phyloP scores from a whole-genome alignment of 2,113 vertebrate species.

The Pseudorectes ferrugineus region DNA sequence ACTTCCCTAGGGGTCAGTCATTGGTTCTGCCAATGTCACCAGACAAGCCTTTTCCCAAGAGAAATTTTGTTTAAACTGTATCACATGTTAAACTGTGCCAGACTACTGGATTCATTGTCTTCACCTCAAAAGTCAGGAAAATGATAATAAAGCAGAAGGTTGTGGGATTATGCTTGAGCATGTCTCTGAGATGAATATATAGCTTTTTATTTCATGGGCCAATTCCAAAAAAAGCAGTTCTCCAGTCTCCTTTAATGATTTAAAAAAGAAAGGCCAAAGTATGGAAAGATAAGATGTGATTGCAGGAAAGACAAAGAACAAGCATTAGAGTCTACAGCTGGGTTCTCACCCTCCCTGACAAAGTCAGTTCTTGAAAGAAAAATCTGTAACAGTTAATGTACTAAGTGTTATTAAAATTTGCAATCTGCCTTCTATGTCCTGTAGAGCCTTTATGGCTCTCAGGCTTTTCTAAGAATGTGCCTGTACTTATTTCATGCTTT shows the following conservation, averaged over 20 bases:
- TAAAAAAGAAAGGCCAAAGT: background rate
- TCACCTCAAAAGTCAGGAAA: background rate
- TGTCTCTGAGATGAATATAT: background rate
- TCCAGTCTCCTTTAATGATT: background rate
- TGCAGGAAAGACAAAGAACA: background rate
- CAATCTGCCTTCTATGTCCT: background rate
- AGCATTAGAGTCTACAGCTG: background rate
- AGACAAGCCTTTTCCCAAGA: conserved; percentile 52
- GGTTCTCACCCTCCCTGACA: background rate
- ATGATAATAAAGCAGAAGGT: background rate
- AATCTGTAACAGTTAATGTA: background rate
- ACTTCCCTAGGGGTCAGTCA: conserved; percentile 50
- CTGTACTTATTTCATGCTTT: background rate
- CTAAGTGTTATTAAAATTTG: background rate
- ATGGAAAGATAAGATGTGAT: background rate
- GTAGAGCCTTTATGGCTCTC: background rate
- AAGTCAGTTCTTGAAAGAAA: background rate
- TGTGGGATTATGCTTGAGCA: background rate
- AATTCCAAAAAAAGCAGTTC: background rate
- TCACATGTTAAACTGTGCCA: background rate
- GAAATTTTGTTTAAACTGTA: background rate
- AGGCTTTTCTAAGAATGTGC: background rate
- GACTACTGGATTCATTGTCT: background rate
- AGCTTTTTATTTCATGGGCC: background rate
- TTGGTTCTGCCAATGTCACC: conserved; percentile 32